Evolutionary conservation across 2,113 vertebrate genomes (phyloP), one percentile per base, ranked within the genome.

Genomic region (zebrafish (Danio rerio)): DNA sequence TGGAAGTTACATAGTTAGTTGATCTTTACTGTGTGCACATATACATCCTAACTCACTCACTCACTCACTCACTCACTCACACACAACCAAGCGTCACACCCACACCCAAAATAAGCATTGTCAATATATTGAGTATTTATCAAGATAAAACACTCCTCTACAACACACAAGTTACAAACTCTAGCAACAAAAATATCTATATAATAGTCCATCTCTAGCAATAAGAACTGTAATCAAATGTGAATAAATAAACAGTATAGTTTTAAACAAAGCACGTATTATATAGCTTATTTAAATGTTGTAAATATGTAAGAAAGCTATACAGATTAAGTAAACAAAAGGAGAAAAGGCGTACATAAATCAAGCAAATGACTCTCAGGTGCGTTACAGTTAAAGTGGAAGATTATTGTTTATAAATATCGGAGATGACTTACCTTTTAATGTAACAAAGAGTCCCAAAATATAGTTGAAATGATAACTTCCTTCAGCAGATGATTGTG

Each of bases 401-500:
- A 20, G 13, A 50, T 21, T 12, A 70, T 20, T 5, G 7, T 18
- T 68, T 68, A 47, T 11, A 73, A 43, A 61, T 20, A 74, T 16
- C n/a, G 9, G 5, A 65, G 76, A 70, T 50, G 40, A 63, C 77
- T 75, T 42, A 83, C 84, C 84, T 77, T 76, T 40, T 13, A 43
- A 7, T 80, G 65, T 13, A 53, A 55, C 0, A 12, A 11, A 2
- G 2, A 9, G 43, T 49, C 13, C 12, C 3, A 11, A 52, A n/a
- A 69, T 12, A 18, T 43, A 1, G 2, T 21, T 52, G 12, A 9
- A 20, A 15, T n/a, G 4, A 13, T 47, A 69, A 76, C 52, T 40
- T 47, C 18, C 50, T 20, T 75, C 59, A 80, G 42, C 53, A 70
- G 59, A 45, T 13, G 47, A 18, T 11, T 55, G 21, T 75, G 61